Evolutionary conservation across 2,113 vertebrate species (phyloP), one percentile per base, ranked within the genome.

Genomic region (Ceyx margarethae): DNA sequence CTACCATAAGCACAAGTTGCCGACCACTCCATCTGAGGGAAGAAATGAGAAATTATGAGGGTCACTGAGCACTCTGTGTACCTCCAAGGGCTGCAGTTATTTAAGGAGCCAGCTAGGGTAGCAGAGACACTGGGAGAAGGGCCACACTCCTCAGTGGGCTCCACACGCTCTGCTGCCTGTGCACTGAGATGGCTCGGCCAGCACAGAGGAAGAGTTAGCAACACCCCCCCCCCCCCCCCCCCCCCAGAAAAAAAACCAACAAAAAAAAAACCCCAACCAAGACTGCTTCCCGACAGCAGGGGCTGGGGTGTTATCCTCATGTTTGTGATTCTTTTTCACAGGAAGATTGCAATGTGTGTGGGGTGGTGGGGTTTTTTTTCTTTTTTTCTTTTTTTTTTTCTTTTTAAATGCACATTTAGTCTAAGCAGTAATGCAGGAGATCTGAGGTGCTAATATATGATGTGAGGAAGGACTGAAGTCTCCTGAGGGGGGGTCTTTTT

Each of bases 361-460:
- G 68, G 18, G 40, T 18, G 16, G 53, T 29, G 71, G 40, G 0
- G 20, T 33, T 53, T 53, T 54, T 53, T 28, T 53, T 53, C 26
- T 48, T 48, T 51, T 40, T 66, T 78, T 69, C 37, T 61, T 74
- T 91, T 85, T 37, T 91, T 35, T 62, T 95, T 96, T 92, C 85
- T 94, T 96, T 96, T 91, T 95, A 91, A 95, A 95, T 94, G 92
- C 94, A 95, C 94, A 95, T 96, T 94, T 87, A 96, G 85, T 92
- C 94, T 93, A 87, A 93, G 94, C 92, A 96, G 95, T 93, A 95
- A 90, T 96, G 94, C 92, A 94, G 91, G 95, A 95, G 94, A 91
- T 91, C 84, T 89, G 95, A 95, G 91, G 94, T 93, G 92, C 89
- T 96, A 96, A 95, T 96, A 90, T 96, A 95, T 96, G 95, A 95